phyloP scores from a whole-genome alignment of 2,888 invertebrate species.

The Imbricaverruca yamaguchii region DNA sequence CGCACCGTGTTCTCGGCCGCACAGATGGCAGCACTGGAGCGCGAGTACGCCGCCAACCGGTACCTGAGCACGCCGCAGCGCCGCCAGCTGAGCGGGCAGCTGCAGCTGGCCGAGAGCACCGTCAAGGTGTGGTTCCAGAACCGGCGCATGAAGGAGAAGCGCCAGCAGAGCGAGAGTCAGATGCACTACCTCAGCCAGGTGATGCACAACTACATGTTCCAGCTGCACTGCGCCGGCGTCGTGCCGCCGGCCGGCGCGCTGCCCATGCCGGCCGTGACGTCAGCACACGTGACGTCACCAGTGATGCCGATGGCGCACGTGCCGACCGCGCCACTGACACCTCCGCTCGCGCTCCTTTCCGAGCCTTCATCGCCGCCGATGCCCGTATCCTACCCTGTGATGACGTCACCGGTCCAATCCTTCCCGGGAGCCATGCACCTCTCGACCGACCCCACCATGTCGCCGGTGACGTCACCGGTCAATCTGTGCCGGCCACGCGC shows the following conservation, averaged over 20 bases:
- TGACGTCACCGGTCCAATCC: too few species aligned
- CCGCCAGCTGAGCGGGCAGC: constrained; percentile 31
- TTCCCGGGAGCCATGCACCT: too few species aligned
- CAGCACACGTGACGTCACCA: background rate
- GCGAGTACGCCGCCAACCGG: constrained; percentile 31
- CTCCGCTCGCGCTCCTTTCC: background rate
- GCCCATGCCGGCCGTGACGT: background rate
- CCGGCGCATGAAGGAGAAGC: constrained; percentile 33
- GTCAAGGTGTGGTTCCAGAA: constrained; percentile 34
- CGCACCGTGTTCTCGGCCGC: constrained; percentile 32
- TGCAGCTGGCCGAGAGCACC: constrained; percentile 32
- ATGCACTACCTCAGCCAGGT: constrained; percentile 20
- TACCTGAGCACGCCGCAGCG: constrained; percentile 32
- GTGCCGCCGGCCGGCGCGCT: background rate
- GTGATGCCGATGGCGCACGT: too few species aligned
- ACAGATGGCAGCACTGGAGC: constrained; percentile 31
- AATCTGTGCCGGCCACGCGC: background rate
- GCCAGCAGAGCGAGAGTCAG: constrained; percentile 26
- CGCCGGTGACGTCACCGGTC: background rate
- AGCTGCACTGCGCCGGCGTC: constrained; percentile 18
- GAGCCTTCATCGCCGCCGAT: background rate
- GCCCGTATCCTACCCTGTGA: background rate
- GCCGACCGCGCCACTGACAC: background rate
- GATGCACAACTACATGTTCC: constrained; percentile 18
- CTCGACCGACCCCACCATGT: too few species aligned